These are phyloP conservation scores for Leptogaster cylindrica DNA, from an alignment of 2,888 invertebrate genomes.

Conservation along the genomic window DNA sequence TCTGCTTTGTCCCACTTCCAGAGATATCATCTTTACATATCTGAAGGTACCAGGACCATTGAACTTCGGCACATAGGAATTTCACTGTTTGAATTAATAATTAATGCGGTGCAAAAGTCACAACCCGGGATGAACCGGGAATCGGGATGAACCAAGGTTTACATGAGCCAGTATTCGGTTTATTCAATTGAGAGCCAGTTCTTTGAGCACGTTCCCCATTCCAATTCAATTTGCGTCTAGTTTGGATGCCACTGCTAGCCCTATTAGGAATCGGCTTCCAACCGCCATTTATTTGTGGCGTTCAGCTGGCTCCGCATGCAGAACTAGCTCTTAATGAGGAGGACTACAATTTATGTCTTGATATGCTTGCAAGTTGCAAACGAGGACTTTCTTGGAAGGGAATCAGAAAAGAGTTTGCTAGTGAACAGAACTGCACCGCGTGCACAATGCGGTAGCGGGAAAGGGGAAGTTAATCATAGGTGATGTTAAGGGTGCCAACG, in stretches of 20 bases:
- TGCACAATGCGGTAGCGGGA: too few species aligned
- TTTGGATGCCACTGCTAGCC: slow-evolving; percentile 4
- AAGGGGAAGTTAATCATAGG: too few species aligned
- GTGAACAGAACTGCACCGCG: too few species aligned
- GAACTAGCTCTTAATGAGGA: too few species aligned
- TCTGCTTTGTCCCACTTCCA: slow-evolving; percentile 20
- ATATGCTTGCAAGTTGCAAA: too few species aligned
- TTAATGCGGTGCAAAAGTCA: slow-evolving; percentile 5
- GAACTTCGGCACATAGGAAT: background rate
- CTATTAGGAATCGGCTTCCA: background rate
- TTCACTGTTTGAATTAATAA: slow-evolving; percentile 37
- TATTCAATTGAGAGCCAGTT: slow-evolving; percentile 26
- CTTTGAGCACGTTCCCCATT: slow-evolving; percentile 27
- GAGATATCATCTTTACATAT: slow-evolving; percentile 3
- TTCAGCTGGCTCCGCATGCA: too few species aligned
- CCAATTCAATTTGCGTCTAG: slow-evolving; percentile 16
- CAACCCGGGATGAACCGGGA: background rate
- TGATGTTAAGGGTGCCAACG: too few species aligned
- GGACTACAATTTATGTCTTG: too few species aligned
- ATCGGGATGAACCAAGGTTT: background rate
- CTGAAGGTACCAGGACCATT: background rate
- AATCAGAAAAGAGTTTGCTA: too few species aligned
- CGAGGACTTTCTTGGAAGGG: too few species aligned
- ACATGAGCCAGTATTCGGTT: slow-evolving; percentile 19
- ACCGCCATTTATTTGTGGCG: slow-evolving; percentile 17